Evolutionary conservation across 2,113 vertebrate species (phyloP).

Genomic region (Phaethon lepturus): DNA sequence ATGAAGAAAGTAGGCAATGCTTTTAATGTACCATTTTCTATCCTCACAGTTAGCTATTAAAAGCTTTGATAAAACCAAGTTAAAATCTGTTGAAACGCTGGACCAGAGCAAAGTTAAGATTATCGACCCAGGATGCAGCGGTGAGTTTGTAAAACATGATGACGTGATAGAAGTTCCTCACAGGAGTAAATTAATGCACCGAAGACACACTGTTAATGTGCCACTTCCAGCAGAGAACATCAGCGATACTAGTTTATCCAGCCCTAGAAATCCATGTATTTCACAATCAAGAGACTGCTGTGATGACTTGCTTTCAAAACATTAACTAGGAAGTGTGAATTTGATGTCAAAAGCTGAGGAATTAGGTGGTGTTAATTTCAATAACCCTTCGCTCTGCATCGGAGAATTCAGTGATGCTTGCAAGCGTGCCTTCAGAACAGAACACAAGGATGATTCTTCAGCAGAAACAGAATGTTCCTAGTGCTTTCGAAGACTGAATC

Average conservation of each 20-base stretch:
- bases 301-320: background rate
- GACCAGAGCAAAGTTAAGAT: conserved; percentile 48
- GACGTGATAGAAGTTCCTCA: background rate
- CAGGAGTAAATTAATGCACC: conserved; percentile 58
- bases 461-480: background rate
- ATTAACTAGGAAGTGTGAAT: background rate
- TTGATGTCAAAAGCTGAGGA: background rate
- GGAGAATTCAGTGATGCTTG: background rate
- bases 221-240: background rate
- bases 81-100: conserved; percentile 65
- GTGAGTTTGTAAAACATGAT: background rate
- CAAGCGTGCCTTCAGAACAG: background rate
- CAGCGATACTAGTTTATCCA: background rate
- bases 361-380: background rate
- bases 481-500: background rate
- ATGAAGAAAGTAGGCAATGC: background rate
- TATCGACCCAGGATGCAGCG: background rate
- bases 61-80: conserved; percentile 66
- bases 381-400: background rate
- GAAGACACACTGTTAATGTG: conserved; percentile 78
- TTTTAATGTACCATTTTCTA: background rate
- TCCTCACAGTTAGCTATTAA: conserved; percentile 73
- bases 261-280: background rate
- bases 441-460: background rate
- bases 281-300: background rate